A percentile compares a stretch with the other conserved stretches of the same genome.
These are phyloP conservation scores for Kryptopterus vitreolus DNA, from an alignment of 2,797 vertebrate species.

Conservation along the genomic window DNA sequence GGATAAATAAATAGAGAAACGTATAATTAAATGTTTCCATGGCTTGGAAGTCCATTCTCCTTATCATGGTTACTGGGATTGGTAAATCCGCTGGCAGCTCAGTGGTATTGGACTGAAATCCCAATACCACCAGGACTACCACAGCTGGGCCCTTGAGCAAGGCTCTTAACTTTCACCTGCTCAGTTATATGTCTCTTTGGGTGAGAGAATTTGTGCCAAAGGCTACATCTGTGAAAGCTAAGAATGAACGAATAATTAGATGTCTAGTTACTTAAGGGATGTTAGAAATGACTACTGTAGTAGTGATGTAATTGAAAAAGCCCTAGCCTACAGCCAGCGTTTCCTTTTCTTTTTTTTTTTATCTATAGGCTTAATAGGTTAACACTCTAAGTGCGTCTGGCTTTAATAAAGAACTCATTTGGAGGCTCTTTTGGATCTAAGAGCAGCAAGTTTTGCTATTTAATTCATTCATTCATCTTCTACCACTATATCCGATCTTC, in stretches of 20 bases:
- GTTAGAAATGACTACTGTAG: too few species aligned
- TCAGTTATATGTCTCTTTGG: too few species aligned
- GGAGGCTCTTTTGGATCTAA: background rate
- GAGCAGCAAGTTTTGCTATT: background rate
- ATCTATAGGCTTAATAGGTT: background rate
- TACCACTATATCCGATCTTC: too few species aligned
- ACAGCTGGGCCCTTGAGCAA: background rate
- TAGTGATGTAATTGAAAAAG: too few species aligned
- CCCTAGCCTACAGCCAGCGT: too few species aligned
- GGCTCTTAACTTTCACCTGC: background rate
- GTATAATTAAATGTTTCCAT: background rate
- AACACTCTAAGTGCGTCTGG: background rate
- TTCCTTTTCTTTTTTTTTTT: background rate
- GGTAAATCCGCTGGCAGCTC: background rate
- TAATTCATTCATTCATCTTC: too few species aligned
- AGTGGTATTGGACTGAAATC: too few species aligned
- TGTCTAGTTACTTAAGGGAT: too few species aligned
- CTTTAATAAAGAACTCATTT: constrained; percentile 6
- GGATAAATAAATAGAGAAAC: background rate
- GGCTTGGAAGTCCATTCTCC: background rate
- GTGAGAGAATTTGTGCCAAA: too few species aligned
- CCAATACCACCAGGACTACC: too few species aligned
- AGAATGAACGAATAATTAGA: too few species aligned
- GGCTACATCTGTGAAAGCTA: too few species aligned
- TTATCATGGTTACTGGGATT: background rate